phyloP scores from a whole-genome alignment of 2,113 vertebrate genomes.

The Sinocyclocheilus grahami region DNA sequence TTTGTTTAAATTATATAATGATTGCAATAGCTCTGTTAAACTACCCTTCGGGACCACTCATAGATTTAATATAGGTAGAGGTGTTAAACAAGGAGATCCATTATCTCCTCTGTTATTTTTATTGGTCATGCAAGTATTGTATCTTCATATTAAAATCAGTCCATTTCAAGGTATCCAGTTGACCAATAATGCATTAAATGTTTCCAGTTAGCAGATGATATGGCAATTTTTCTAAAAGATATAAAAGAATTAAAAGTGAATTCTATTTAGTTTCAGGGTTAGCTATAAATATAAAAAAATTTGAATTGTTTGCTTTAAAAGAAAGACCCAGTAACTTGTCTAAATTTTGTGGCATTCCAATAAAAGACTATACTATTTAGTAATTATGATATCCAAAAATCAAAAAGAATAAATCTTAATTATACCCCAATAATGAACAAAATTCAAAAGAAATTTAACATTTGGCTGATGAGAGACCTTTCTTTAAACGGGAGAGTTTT shows the following conservation, averaged over 20 bases:
- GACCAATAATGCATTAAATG: too few relatives aligned
- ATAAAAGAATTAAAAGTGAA: neutral
- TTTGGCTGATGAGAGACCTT: neutral
- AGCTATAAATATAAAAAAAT: neutral
- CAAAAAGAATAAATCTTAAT: too few relatives aligned
- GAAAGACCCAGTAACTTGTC: too few relatives aligned
- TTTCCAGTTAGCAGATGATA: neutral
- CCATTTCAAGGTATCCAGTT: too few relatives aligned
- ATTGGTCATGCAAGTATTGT: neutral
- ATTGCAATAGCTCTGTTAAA: neutral
- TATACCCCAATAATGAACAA: too few relatives aligned
- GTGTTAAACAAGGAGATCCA: neutral
- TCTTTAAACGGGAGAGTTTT: too few relatives aligned
- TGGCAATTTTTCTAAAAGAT: neutral
- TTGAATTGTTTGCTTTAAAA: too few relatives aligned
- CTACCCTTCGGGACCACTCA: neutral
- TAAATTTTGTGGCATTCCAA: too few relatives aligned
- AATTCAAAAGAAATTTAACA: too few relatives aligned
- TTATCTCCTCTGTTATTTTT: neutral
- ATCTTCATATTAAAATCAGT: too few relatives aligned
- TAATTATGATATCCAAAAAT: too few relatives aligned
- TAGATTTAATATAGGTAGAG: neutral
- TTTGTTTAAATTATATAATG: neutral
- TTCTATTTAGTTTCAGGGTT: neutral
- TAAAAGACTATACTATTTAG: too few relatives aligned